Percentiles rank a stretch among this genome's conserved stretches.
These are phyloP conservation scores for Microdon myrmicae DNA, from an alignment of 2,888 invertebrate genomes.

Conservation along the genomic window DNA sequence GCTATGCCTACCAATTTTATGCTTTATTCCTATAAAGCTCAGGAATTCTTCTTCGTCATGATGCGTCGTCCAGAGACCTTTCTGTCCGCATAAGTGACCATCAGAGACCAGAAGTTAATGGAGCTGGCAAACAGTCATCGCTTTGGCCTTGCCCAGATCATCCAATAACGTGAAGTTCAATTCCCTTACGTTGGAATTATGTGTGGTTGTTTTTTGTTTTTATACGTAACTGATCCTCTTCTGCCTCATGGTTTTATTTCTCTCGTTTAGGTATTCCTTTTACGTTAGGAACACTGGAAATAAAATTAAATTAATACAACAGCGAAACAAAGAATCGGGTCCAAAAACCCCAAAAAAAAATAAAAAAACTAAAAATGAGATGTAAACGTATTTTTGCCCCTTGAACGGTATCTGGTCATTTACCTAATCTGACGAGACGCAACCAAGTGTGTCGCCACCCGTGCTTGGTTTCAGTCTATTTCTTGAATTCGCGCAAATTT, in stretches of 20 bases:
- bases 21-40: too few species aligned
- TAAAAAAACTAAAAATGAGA: slow-evolving; percentile 13
- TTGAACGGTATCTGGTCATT: slow-evolving; percentile 31
- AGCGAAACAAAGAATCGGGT: too few species aligned
- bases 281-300: slow-evolving; percentile 34
- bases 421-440: slow-evolving; percentile 33
- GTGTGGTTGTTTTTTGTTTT: slow-evolving; percentile 12
- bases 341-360: slow-evolving; percentile 16
- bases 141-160: slow-evolving; percentile 46
- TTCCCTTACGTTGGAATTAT: slow-evolving; percentile 31
- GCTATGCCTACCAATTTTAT: too few species aligned
- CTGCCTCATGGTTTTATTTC: slow-evolving; percentile 8
- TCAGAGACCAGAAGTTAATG: slow-evolving; percentile 11
- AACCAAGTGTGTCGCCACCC: slow-evolving; percentile 1
- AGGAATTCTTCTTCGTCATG: slow-evolving; percentile 43
- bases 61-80: slow-evolving; percentile 40
- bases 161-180: slow-evolving; percentile 50
- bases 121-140: slow-evolving; percentile 34
- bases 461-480: slow-evolving; percentile 30
- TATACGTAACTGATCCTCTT: slow-evolving; percentile 28
- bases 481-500: neutral
- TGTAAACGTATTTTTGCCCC: too few species aligned
- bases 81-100: slow-evolving; percentile 26
- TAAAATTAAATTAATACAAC: slow-evolving; percentile 33
- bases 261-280: slow-evolving; percentile 19